Conservation (phyloP, 1,140 invertebrate species). For the Ruditapes philippinarum region DNA sequence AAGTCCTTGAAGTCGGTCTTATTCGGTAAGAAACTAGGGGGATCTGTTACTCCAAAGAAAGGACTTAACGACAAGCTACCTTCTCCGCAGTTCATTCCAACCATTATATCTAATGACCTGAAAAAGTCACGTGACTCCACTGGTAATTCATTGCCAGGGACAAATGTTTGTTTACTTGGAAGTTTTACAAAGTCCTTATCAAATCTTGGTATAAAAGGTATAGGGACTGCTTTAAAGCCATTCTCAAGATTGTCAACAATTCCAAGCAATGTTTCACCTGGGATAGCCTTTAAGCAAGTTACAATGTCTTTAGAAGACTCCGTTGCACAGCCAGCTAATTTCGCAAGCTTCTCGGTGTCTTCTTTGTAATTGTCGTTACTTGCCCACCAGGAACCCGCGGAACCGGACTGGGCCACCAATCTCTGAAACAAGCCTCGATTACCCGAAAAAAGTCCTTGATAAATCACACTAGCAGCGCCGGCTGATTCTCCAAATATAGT, state of each 20-base stretch:
- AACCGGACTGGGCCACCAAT: constrained; percentile 69
- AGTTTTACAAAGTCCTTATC: constrained; percentile 45
- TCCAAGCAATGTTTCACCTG: neutral
- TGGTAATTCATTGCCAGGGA: neutral
- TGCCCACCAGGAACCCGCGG: neutral
- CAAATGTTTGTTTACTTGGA: neutral
- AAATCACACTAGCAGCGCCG: constrained; percentile 67
- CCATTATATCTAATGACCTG: constrained; percentile 51
- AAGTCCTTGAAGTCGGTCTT: neutral
- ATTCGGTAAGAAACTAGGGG: neutral
- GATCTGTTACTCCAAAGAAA: neutral
- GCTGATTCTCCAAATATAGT: constrained; percentile 91
- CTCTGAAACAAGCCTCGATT: constrained; percentile 69
- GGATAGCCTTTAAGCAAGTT: neutral
- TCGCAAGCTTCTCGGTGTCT: neutral
- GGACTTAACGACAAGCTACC: neutral
- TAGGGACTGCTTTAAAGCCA: neutral
- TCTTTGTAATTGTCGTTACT: neutral
- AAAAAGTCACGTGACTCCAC: constrained; percentile 5
- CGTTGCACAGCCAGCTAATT: neutral
- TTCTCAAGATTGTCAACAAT: neutral
- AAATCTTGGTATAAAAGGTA: constrained; percentile 1
- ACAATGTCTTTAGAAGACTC: neutral
- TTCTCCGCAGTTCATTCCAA: constrained; percentile 47
- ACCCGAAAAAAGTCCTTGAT: constrained; percentile 60